Base-by-base conservation (phyloP, 2,888 invertebrate genomes). In the Criorhina ranunculi region DNA sequence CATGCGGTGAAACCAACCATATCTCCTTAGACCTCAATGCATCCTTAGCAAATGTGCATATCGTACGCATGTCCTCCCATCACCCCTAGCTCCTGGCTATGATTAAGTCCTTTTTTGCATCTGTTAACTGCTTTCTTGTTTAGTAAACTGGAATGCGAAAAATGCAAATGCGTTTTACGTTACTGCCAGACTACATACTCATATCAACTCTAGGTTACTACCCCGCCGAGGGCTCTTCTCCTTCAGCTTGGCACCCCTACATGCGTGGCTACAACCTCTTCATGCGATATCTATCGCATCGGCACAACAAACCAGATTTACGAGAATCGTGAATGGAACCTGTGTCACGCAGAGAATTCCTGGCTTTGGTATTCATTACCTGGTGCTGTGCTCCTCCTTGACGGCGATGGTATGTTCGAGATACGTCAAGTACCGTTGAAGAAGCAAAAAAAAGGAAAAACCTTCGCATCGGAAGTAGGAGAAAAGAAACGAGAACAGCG, bases 111-210 rank as follows among this genome's bases (percentile, higher is more conserved):
- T 42, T 12, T 44, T 73, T 42, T 42, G 35, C 62, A 64, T 59
- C 29, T 72, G 49, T 46, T 57, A 49, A 40, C 59, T 29, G 51
- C 51, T 60, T 72, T 60, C 17, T 37, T 29, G 17, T 15, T 40
- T 51, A 72, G 15, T 19, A 60, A 51, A 49, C 15, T 19, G 29
- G 33, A 57, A 57, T 69, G 42, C 44, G 17, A 55, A 57, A 49
- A 59, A 72, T 75, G 55, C 73, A 64, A 75, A 64, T 44, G 62
- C 62, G 33, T 64, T 64, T 33, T 12, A 37, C 73, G 12, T 62
- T n/a, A n/a, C n/a, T 7, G 1, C 9, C 29, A 40, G n/a, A 51
- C 24, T 37, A 37, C 9, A 15, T 19, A 67, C 35, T 1, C 44
- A 46, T 44, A 46, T 57, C 44, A 37, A 37, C 49, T 29, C 49